Conservation (phyloP, 2,888 invertebrate genomes). For the Apamea monoglypha region DNA sequence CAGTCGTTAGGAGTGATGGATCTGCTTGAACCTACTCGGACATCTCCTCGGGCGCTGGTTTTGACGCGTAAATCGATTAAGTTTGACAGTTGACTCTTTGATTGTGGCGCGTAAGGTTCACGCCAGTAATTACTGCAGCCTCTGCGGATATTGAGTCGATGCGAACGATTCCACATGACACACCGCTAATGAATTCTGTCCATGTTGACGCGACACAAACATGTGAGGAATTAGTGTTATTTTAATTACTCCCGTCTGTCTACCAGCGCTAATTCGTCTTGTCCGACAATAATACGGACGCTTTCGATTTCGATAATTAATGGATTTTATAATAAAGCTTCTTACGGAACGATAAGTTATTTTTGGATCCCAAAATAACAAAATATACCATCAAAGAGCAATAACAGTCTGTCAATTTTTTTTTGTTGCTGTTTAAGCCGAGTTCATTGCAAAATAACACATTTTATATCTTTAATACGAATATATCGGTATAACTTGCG, state of each 20-base stretch:
- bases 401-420: slow-evolving; percentile 47
- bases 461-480: slow-evolving; percentile 25
- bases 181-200: slow-evolving; percentile 87
- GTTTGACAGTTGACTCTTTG: slow-evolving; percentile 84
- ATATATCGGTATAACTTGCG: slow-evolving; percentile 41
- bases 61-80: slow-evolving; percentile 86
- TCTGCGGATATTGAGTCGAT: slow-evolving; percentile 66
- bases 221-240: slow-evolving; percentile 78
- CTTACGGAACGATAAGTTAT: slow-evolving; percentile 52
- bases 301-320: slow-evolving; percentile 76
- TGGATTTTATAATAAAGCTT: slow-evolving; percentile 71
- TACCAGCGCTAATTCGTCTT: slow-evolving; percentile 68
- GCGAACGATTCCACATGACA: slow-evolving; percentile 78
- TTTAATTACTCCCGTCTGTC: slow-evolving; percentile 77
- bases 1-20: slow-evolving; percentile 81
- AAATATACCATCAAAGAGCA: slow-evolving; percentile 43
- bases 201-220: slow-evolving; percentile 80
- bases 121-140: slow-evolving; percentile 80
- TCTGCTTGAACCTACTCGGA: slow-evolving; percentile 74
- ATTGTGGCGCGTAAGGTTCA: slow-evolving; percentile 81
- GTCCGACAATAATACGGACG: slow-evolving; percentile 67
- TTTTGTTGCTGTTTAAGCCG: slow-evolving; percentile 13
- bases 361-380: slow-evolving; percentile 35
- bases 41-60: slow-evolving; percentile 74
- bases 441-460: slow-evolving; percentile 31